Evolutionary conservation across 2,113 vertebrate genomes (phyloP), one percentile per base, ranked within the genome.

Genomic region (Etheostoma spectabile): DNA sequence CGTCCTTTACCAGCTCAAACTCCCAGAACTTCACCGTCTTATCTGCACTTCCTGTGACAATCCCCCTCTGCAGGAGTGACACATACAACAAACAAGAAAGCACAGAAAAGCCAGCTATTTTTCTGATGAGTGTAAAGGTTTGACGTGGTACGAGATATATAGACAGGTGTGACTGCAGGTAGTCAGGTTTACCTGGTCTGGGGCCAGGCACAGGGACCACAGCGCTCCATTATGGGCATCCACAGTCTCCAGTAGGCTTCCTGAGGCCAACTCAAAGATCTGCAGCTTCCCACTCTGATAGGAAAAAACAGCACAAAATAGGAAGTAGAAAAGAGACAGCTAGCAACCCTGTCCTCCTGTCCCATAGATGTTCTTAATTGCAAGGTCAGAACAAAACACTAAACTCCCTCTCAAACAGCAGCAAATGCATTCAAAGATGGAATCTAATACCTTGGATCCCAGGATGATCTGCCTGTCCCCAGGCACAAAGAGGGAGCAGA

Each of bases 21-120:
- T 99, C 98, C 98, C 98, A 99, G 93, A 99, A 99, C 84, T 97
- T 99, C 86, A 98, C 97, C 0, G 94, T 94, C 91, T 99, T 99
- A 93, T 99, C 98, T 55, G 97, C 97, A 70, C 97, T 95, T 65
- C 98, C 98, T 6, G 98, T 97, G 83, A 97, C 93, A 88, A 99
- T 96, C 55, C 98, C 97, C 66, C 93, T 95, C 98, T 99, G 79
- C 56, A 42, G 16, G 38, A 22, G 24, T 15, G 5, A 84, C 27
- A 72, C 12, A 52, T 14, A 76, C 4, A 53, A 35, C 53, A 30
- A 1, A 61, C 22, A 2, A 27, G 24, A 30, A 35, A 21, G 52
- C 46, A n/a, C 12, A 24, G 1, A 35, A 51, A 3, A 51, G 0
- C 5, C 6, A n/a, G 16, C 7, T 8, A 4, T 33, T 30, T 13